Evolutionary conservation across 1,140 invertebrate genomes (phyloP).

Genomic region (Cherax destructor): DNA sequence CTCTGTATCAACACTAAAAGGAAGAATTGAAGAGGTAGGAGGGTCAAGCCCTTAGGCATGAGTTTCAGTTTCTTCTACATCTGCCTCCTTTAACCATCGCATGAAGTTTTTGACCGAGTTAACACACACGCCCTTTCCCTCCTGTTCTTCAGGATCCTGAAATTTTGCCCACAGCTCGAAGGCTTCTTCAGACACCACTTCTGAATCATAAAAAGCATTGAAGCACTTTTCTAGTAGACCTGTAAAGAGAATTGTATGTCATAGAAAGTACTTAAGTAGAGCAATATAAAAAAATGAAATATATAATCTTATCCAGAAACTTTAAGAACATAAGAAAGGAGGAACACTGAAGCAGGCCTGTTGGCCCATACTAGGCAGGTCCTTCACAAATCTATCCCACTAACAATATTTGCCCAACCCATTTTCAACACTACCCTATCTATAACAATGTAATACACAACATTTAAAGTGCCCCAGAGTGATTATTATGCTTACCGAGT

Average conservation of each 20-base stretch:
- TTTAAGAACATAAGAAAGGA: neutral
- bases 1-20: constrained; percentile 29
- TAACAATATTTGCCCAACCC: no score
- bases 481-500: no score
- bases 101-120: constrained; percentile 80
- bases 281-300: constrained; percentile 10
- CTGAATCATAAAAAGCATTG: constrained; percentile 79
- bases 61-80: constrained; percentile 74
- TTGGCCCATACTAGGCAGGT: no score
- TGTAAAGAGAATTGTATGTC: constrained; percentile 67
- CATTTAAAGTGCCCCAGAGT: no score
- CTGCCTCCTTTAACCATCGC: constrained; percentile 79
- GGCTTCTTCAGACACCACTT: constrained; percentile 80
- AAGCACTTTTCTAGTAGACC: constrained; percentile 79
- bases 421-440: no score
- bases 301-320: constrained; percentile 18
- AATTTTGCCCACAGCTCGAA: constrained; percentile 80
- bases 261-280: neutral
- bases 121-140: constrained; percentile 80
- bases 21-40: constrained; percentile 49
- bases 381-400: no score
- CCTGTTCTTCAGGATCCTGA: constrained; percentile 77
- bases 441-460: no score
- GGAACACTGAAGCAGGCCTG: no score
- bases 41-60: constrained; percentile 27